Base-by-base conservation (phyloP, 2,797 vertebrate genomes). In the Danionella dracula region DNA sequence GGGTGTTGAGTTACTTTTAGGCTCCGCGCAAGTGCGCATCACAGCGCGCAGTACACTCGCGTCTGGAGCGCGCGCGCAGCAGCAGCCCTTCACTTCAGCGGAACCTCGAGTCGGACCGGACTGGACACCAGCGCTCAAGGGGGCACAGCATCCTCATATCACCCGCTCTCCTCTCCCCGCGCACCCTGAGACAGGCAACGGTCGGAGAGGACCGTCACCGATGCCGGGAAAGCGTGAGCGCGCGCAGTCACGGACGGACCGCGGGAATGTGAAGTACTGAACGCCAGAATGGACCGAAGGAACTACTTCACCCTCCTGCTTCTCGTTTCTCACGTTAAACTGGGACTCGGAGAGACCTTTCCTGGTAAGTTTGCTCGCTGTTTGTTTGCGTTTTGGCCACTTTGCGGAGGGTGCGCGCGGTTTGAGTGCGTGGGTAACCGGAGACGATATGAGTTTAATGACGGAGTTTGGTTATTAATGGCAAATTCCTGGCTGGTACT, bases 221-320 rank as follows among this genome's bases (percentile, higher is more conserved):
- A 84, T 83, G 85, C 83, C 63, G 74, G 82, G 72, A 75, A 29
- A 61, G 1, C 2, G 31, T 60, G 68, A 0, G 71, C 56, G 37
- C 71, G 31, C 70, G 72, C 76, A 74, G 68, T 37, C 76, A 45
- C 80, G 78, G 68, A 80, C 83, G 65, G 77, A 82, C 79, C 56
- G 76, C 80, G 81, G 84, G 85, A 78, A 85, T 89, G 78, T 86
- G 79, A 83, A 80, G 76, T 79, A 86, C 58, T 68, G 68, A 71
- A 45, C 34, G 79, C 73, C 70, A 86, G 83, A 76, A 91, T 90
- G 90, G 78, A 77, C 73, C 77, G 76, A 75, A 78, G 81, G 78
- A 79, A 78, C 42, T 84, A 83, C 65, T 46, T 81, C 62, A 21
- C 55, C 20, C 75, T 82, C 66, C 75, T 88, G 68, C 72, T 81